Evolutionary conservation across 2,888 invertebrate species (phyloP).

Genomic region (Leptarthrus brevirostris): DNA sequence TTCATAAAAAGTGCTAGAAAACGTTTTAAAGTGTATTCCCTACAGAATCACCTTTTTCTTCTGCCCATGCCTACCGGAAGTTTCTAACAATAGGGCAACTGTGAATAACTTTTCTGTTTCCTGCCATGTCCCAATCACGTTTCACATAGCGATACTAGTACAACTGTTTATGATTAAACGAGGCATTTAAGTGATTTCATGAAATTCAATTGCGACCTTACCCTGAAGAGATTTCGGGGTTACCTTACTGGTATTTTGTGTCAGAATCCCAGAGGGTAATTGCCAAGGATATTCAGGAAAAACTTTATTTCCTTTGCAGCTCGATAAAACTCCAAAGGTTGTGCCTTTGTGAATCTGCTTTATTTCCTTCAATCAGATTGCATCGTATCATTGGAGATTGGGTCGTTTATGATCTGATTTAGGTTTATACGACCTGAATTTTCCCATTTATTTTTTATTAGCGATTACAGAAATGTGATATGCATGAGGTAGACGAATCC

Average conservation of each 20-base stretch:
- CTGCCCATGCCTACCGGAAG: neutral
- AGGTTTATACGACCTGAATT: neutral
- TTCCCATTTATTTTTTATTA: neutral
- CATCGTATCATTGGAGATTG: slow-evolving; percentile 15
- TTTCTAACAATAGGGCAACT: neutral
- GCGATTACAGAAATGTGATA: no score
- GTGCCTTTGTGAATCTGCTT: slow-evolving; percentile 17
- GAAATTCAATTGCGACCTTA: slow-evolving; percentile 31
- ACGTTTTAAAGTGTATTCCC: neutral
- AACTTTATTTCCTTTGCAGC: slow-evolving; percentile 27
- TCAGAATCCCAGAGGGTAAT: slow-evolving; percentile 7
- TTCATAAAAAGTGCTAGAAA: neutral
- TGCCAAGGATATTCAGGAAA: slow-evolving; percentile 8
- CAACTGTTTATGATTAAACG: slow-evolving; percentile 30
- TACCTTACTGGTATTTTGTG: neutral
- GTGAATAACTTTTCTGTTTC: neutral
- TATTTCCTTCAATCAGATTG: slow-evolving; percentile 29
- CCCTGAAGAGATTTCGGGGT: neutral
- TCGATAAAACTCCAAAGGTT: slow-evolving; percentile 14
- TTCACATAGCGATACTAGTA: neutral
- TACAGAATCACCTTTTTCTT: neutral
- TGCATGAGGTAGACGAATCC: no score
- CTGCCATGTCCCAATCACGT: neutral
- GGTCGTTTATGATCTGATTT: slow-evolving; percentile 36
- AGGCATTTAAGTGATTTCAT: slow-evolving; percentile 33